Evolutionary conservation across 64 coral and sea anemone genomes (phyloP).

Genomic region (Montipora capricornis): DNA sequence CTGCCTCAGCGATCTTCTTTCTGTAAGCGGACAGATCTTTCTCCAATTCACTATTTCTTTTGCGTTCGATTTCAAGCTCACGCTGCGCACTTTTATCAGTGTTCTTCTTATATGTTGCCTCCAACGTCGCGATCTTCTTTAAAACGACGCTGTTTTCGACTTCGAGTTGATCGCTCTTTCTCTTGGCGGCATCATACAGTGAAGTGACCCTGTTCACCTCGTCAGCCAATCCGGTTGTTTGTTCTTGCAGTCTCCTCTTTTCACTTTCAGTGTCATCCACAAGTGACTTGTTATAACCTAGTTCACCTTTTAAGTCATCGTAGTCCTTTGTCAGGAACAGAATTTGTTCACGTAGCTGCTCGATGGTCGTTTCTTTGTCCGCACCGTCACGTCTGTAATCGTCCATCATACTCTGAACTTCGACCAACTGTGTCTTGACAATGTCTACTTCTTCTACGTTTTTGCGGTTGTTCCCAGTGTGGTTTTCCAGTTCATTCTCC

Average conservation of each 20-base stretch:
- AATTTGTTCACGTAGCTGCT: constrained; percentile 70
- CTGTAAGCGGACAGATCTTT: constrained; percentile 63
- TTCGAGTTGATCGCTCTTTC: constrained; percentile 79
- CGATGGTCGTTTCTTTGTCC: constrained; percentile 80
- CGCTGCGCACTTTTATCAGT: constrained; percentile 61
- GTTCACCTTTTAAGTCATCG: constrained; percentile 65
- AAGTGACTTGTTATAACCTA: constrained; percentile 51
- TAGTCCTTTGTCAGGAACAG: constrained; percentile 71
- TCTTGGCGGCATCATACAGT: constrained; percentile 73
- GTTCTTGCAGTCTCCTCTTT: constrained; percentile 77
- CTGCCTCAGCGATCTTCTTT: constrained; percentile 68
- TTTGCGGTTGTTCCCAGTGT: constrained; percentile 52
- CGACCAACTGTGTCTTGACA: constrained; percentile 78
- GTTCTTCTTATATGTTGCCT: constrained; percentile 61
- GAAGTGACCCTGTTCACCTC: constrained; percentile 69
- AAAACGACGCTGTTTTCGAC: constrained; percentile 71
- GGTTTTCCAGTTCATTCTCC: constrained; percentile 59
- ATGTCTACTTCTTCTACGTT: constrained; percentile 74
- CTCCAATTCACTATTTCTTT: constrained; percentile 66
- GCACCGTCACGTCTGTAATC: constrained; percentile 73
- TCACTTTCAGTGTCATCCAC: constrained; percentile 79
- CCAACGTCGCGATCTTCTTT: constrained; percentile 72
- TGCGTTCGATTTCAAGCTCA: constrained; percentile 77
- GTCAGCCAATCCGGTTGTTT: constrained; percentile 48
- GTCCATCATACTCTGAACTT: constrained; percentile 83